A percentile compares a stretch with the other conserved stretches of the same genome.
phyloP scores from a whole-genome alignment of 2,888 invertebrate species.

The Xylota sylvarum region DNA sequence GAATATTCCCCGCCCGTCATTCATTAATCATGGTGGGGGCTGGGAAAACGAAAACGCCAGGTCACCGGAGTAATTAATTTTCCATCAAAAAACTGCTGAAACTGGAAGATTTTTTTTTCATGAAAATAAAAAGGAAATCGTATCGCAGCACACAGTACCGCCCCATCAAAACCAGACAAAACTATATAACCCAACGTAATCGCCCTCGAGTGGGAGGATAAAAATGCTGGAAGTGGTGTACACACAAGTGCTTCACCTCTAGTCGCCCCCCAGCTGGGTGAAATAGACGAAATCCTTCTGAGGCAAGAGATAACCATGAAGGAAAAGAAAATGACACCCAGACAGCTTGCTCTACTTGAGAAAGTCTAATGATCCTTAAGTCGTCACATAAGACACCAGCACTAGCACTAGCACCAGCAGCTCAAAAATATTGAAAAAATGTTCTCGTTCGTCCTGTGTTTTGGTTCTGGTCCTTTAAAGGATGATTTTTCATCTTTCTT shows the following conservation, averaged over 20 bases:
- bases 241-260: slow-evolving; percentile 17
- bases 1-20: slow-evolving; percentile 47
- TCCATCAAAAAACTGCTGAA: slow-evolving; percentile 45
- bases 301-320: slow-evolving; percentile 41
- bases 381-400: slow-evolving; percentile 64
- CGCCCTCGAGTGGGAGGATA: slow-evolving; percentile 19
- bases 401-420: slow-evolving; percentile 15
- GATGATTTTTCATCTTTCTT: slow-evolving; percentile 53
- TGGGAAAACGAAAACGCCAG: slow-evolving; percentile 55
- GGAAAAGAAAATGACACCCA: slow-evolving; percentile 63
- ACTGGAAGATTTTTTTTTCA: slow-evolving; percentile 35
- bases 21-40: slow-evolving; percentile 67
- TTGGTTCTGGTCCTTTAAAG: slow-evolving; percentile 2
- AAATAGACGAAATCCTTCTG: slow-evolving; percentile 55
- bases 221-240: slow-evolving; percentile 28
- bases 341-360: slow-evolving; percentile 77
- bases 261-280: slow-evolving; percentile 6
- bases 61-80: slow-evolving; percentile 75
- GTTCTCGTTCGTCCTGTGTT: slow-evolving; percentile 39
- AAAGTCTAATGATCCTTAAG: slow-evolving; percentile 78
- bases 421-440: slow-evolving; percentile 75
- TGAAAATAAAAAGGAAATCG: slow-evolving; percentile 38
- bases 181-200: slow-evolving; percentile 49
- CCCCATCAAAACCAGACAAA: slow-evolving; percentile 64
- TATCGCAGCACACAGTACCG: slow-evolving; percentile 22